Evolutionary conservation across 2,797 vertebrate species (phyloP).

Genomic region (Eulemur coronatus): DNA sequence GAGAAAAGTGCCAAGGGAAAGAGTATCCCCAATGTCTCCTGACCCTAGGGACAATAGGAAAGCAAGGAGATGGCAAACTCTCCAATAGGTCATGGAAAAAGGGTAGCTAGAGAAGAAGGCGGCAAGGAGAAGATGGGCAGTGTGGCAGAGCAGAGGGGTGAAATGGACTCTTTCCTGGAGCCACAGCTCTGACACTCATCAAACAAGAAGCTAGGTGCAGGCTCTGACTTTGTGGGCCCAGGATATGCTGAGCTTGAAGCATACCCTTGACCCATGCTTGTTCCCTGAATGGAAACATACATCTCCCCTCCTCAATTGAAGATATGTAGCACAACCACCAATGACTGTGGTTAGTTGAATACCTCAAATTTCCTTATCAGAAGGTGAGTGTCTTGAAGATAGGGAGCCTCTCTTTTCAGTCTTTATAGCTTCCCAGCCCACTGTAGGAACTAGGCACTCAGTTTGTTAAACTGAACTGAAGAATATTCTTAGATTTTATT

Average conservation of each 20-base stretch:
- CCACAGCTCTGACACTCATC: background rate
- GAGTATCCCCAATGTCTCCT: background rate
- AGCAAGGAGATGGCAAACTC: background rate
- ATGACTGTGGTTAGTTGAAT: background rate
- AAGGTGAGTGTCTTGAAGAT: conserved; percentile 67
- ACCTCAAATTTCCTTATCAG: background rate
- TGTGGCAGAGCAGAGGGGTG: background rate
- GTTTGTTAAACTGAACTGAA: conserved; percentile 1
- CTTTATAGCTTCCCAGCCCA: background rate
- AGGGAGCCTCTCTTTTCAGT: background rate
- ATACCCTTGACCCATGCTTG: background rate
- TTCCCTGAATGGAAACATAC: background rate
- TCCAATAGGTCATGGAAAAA: background rate
- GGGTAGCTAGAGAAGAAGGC: background rate
- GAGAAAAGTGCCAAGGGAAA: background rate
- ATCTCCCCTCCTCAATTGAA: background rate
- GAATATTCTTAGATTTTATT: conserved; percentile 16
- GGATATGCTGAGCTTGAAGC: background rate
- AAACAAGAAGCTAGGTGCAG: background rate
- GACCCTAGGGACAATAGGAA: background rate
- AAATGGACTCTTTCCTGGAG: background rate
- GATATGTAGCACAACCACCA: background rate
- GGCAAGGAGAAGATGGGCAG: background rate
- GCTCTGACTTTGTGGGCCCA: background rate
- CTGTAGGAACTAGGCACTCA: background rate